Percentiles rank a stretch among this genome's conserved stretches.
phyloP scores from a whole-genome alignment of 1,140 invertebrate genomes.

The Popillia japonica region DNA sequence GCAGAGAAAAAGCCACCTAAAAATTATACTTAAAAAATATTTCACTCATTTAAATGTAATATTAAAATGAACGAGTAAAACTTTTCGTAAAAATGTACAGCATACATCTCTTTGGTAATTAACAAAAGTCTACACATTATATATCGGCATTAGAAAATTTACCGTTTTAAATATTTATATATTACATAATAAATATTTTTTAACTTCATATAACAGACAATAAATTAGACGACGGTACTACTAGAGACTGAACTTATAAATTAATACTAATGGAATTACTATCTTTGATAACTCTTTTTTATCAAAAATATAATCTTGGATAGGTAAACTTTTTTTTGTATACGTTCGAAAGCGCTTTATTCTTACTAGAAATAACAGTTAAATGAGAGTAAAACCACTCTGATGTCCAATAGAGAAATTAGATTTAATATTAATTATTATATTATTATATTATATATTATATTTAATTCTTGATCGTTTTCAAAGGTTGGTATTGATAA shows the following conservation, averaged over 20 bases:
- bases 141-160: background rate
- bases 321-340: background rate
- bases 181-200: conserved; percentile 28
- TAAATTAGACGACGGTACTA: conserved; percentile 6
- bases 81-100: conserved; percentile 1
- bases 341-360: too few species aligned
- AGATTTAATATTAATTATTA: background rate
- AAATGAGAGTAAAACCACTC: too few species aligned
- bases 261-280: conserved; percentile 32
- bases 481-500: too few species aligned
- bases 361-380: too few species aligned
- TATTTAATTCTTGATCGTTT: too few species aligned
- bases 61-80: background rate
- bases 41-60: background rate
- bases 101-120: conserved; percentile 1
- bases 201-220: conserved; percentile 21
- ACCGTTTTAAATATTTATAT: background rate
- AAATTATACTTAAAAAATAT: background rate
- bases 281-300: conserved; percentile 12
- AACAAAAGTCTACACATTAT: background rate
- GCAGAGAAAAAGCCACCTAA: background rate
- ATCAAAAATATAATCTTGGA: conserved; percentile 5
- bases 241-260: background rate
- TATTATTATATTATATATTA: too few species aligned
- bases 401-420: background rate